Conservation (phyloP, 2,888 invertebrate genomes). For the Omphaloscelis lunosa region DNA sequence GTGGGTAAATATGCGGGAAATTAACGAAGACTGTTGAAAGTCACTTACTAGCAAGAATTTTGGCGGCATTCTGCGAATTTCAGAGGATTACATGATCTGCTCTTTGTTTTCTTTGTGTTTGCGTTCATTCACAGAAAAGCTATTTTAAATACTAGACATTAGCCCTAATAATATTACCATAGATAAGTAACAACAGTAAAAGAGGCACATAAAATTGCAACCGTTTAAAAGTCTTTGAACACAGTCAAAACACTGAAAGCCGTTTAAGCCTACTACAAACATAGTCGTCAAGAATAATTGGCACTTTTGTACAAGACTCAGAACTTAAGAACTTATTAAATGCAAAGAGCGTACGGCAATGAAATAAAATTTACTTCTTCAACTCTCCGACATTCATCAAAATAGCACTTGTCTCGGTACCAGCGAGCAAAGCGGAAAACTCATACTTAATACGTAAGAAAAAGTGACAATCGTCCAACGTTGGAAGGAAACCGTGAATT, state of each 20-base stretch:
- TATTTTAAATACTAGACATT: slow-evolving; percentile 29
- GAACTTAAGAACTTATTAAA: slow-evolving; percentile 56
- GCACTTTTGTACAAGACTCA: slow-evolving; percentile 46
- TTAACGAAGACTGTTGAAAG: slow-evolving; percentile 78
- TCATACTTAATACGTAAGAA: slow-evolving; percentile 46
- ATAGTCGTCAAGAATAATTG: slow-evolving; percentile 58
- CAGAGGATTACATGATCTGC: slow-evolving; percentile 6
- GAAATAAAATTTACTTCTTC: slow-evolving; percentile 58
- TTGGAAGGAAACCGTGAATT: slow-evolving; percentile 66
- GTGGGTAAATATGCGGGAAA: slow-evolving; percentile 81
- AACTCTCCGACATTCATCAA: slow-evolving; percentile 52
- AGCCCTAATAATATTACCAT: slow-evolving; percentile 33
- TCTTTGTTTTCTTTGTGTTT: slow-evolving; percentile 20
- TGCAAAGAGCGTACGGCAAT: slow-evolving; percentile 54
- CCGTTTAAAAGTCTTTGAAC: slow-evolving; percentile 40
- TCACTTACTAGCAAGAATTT: slow-evolving; percentile 31
- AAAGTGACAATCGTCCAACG: slow-evolving; percentile 43
- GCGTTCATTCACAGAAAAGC: neutral
- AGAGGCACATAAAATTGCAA: slow-evolving; percentile 42
- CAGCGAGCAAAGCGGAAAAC: slow-evolving; percentile 22
- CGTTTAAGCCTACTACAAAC: slow-evolving; percentile 44
- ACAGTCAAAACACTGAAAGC: slow-evolving; percentile 55
- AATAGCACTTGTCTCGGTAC: slow-evolving; percentile 47
- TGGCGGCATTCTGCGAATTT: slow-evolving; percentile 23
- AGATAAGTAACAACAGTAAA: slow-evolving; percentile 45